Conservation (phyloP, 2,888 invertebrate genomes). For the Sarcophaga variegata region DNA sequence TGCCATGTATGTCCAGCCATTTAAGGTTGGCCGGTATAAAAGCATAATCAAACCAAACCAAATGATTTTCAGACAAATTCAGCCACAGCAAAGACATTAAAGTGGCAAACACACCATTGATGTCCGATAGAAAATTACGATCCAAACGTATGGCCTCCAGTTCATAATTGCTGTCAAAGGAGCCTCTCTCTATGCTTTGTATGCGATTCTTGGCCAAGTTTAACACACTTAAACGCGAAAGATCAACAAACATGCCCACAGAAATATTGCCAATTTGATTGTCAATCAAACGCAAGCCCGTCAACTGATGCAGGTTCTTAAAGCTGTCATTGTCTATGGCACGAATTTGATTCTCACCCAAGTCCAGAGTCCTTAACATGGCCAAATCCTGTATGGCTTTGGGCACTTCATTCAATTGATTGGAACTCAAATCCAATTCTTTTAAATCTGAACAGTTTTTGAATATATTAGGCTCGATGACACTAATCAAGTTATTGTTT, state of each 20-base stretch:
- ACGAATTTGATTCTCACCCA: slow-evolving; percentile 95
- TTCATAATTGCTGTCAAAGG: slow-evolving; percentile 91
- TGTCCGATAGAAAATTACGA: slow-evolving; percentile 93
- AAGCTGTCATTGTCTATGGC: slow-evolving; percentile 92
- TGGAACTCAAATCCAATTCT: slow-evolving; percentile 94
- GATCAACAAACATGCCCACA: slow-evolving; percentile 93
- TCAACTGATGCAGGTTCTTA: slow-evolving; percentile 92
- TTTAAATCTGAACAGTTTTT: slow-evolving; percentile 94
- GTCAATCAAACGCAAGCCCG: slow-evolving; percentile 93
- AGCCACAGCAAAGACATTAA: slow-evolving; percentile 92
- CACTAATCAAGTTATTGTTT: slow-evolving; percentile 91
- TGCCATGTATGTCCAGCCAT: slow-evolving; percentile 95
- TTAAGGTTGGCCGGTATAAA: slow-evolving; percentile 94
- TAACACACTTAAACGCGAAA: slow-evolving; percentile 91
- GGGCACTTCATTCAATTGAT: slow-evolving; percentile 91
- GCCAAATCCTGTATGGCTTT: slow-evolving; percentile 91
- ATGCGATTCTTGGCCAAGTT: slow-evolving; percentile 96
- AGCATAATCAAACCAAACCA: slow-evolving; percentile 96
- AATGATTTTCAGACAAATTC: slow-evolving; percentile 94
- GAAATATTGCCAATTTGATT: slow-evolving; percentile 94
- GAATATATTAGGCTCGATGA: slow-evolving; percentile 90
- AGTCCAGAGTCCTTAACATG: slow-evolving; percentile 92
- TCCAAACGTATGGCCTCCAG: slow-evolving; percentile 94
- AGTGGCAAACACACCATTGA: slow-evolving; percentile 94
- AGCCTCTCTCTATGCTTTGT: slow-evolving; percentile 91